phyloP scores from a whole-genome alignment of 64 coral and sea anemone genomes.

The Pocillopora damicornis region DNA sequence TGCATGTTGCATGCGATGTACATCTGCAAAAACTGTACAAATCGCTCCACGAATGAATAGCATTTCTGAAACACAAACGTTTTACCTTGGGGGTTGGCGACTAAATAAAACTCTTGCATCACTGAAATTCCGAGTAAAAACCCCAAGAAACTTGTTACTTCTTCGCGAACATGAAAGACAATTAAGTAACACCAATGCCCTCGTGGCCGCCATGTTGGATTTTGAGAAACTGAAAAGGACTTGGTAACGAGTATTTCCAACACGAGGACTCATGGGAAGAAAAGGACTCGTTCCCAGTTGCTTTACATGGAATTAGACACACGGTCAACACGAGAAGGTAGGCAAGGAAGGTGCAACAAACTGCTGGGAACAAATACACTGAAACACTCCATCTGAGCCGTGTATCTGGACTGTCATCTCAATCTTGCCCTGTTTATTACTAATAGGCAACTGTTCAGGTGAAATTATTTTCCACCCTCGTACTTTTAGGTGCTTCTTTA shows the following conservation, averaged over 20 bases:
- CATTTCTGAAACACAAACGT: not conserved
- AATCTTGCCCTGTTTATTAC: too few relatives aligned
- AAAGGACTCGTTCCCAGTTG: not conserved
- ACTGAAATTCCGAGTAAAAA: not conserved
- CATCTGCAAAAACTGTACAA: too few relatives aligned
- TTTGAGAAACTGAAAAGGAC: not conserved
- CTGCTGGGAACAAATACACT: too few relatives aligned
- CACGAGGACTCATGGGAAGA: not conserved
- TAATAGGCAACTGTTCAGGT: too few relatives aligned
- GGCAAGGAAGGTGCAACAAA: too few relatives aligned
- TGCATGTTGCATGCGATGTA: not conserved
- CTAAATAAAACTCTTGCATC: not conserved
- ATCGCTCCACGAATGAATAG: not conserved
- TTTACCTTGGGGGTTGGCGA: not conserved
- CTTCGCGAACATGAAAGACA: not conserved
- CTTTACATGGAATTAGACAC: too few relatives aligned
- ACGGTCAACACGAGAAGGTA: too few relatives aligned
- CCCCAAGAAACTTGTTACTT: not conserved
- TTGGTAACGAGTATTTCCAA: not conserved
- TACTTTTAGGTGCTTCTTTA: too few relatives aligned
- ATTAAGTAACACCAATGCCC: not conserved
- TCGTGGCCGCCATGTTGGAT: constrained; percentile 28
- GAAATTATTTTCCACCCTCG: too few relatives aligned
- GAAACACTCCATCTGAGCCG: too few relatives aligned
- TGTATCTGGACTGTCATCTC: too few relatives aligned